These are phyloP conservation scores for Elysia chlorotica DNA, from an alignment of 1,140 invertebrate genomes.

Conservation along the genomic window DNA sequence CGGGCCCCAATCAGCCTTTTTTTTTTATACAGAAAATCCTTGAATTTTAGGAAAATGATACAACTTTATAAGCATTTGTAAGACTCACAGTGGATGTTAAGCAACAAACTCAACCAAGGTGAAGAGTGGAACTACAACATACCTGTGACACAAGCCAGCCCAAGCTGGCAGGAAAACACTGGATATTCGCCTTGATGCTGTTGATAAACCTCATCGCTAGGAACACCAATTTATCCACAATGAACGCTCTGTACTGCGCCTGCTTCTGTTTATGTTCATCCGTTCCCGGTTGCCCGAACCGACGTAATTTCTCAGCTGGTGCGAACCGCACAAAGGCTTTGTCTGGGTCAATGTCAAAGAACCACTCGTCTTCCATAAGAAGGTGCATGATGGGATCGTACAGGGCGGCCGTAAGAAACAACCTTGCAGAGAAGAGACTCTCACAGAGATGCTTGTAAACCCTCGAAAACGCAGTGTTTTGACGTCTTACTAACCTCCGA, in stretches of 20 bases:
- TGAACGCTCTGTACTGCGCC: slow-evolving; percentile 71
- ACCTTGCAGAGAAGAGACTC: slow-evolving; percentile 84
- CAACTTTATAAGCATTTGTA: too few relatives aligned
- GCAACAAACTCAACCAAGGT: too few relatives aligned
- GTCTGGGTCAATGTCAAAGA: slow-evolving; percentile 89
- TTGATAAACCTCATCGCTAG: slow-evolving; percentile 83
- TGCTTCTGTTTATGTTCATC: slow-evolving; percentile 75
- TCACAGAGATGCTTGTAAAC: slow-evolving; percentile 90
- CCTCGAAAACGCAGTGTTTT: slow-evolving; percentile 86
- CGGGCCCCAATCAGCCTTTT: too few relatives aligned
- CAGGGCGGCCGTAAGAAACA: slow-evolving; percentile 91
- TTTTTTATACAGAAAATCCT: too few relatives aligned
- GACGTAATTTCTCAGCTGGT: slow-evolving; percentile 72
- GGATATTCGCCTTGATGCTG: slow-evolving; percentile 84
- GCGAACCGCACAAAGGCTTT: slow-evolving; percentile 81
- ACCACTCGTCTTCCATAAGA: slow-evolving; percentile 91
- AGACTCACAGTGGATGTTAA: too few relatives aligned
- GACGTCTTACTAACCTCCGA: slow-evolving; percentile 78
- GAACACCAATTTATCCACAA: slow-evolving; percentile 78
- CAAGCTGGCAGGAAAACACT: slow-evolving; percentile 84
- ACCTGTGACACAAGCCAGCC: slow-evolving; percentile 69
- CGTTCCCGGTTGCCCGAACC: slow-evolving; percentile 79
- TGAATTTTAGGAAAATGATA: too few relatives aligned
- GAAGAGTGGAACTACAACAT: neutral
- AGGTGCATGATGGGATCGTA: slow-evolving; percentile 89